Evolutionary conservation across 2,797 vertebrate genomes (phyloP).

Genomic region (Helicolenus hilgendorfi): DNA sequence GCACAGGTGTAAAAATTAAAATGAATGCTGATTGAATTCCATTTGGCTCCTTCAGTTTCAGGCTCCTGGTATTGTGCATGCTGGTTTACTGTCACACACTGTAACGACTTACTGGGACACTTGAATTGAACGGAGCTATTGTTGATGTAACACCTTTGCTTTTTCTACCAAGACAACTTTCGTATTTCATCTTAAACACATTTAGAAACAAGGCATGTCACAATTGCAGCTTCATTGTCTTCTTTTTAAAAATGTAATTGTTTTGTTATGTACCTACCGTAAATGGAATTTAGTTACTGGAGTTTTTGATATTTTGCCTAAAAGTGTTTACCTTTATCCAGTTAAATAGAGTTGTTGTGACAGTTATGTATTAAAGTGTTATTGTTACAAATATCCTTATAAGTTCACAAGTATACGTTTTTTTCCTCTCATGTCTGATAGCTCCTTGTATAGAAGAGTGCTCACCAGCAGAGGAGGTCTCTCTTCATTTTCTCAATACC

Average conservation of each 20-base stretch:
- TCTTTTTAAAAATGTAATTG: not conserved
- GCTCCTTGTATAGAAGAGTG: constrained; percentile 33
- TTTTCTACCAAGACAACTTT: not conserved
- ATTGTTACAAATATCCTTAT: not conserved
- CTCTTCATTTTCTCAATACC: constrained; percentile 13
- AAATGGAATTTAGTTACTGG: not conserved
- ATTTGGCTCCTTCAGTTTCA: not conserved
- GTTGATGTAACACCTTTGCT: not conserved
- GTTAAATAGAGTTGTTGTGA: not conserved
- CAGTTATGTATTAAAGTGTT: not conserved
- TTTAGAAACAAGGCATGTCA: not conserved
- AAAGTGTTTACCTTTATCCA: not conserved
- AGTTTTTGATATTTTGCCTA: not conserved
- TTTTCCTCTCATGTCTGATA: not conserved
- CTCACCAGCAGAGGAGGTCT: not conserved
- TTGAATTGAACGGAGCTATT: not conserved
- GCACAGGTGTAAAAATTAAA: not conserved
- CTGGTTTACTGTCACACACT: not conserved
- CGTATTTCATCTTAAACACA: not conserved
- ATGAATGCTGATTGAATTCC: not conserved
- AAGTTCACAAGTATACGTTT: not conserved
- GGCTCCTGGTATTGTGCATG: not conserved
- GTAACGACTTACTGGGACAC: not conserved
- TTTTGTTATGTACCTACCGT: not conserved
- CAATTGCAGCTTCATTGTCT: not conserved